These are phyloP conservation scores for Anolis sagrei DNA, from an alignment of 2,113 vertebrate genomes.

Conservation along the genomic window DNA sequence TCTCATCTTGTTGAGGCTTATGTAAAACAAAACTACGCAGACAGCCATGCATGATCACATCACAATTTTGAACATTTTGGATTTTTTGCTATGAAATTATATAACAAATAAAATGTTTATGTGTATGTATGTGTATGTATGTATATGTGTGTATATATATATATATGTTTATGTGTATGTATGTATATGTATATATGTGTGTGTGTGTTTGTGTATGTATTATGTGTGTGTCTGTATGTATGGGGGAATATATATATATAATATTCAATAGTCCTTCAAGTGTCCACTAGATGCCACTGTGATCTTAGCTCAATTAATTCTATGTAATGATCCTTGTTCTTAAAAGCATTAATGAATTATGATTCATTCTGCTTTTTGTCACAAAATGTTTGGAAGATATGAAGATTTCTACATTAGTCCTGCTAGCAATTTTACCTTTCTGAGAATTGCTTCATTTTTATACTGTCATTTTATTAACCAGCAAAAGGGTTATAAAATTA, in stretches of 20 bases:
- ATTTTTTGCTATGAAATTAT: not conserved
- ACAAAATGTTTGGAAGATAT: not conserved
- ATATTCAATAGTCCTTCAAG: not conserved
- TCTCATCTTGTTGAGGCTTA: not conserved
- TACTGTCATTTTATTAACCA: not conserved
- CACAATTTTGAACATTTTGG: not conserved
- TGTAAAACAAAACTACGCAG: not conserved
- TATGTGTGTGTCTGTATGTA: no score
- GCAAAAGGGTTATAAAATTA: not conserved
- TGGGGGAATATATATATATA: no score
- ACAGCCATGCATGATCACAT: no score
- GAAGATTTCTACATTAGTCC: not conserved
- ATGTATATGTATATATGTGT: no score
- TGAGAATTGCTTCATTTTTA: not conserved
- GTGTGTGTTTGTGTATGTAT: no score
- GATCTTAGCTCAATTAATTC: constrained; percentile 38
- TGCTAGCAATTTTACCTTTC: not conserved
- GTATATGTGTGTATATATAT: no score
- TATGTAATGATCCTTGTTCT: not conserved
- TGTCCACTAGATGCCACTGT: constrained; percentile 75
- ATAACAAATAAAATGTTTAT: fast-evolving
- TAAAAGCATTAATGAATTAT: not conserved
- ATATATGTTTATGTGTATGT: no score
- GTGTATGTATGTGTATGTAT: fast-evolving
- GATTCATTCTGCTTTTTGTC: not conserved